Percentiles rank a stretch among this genome's conserved stretches.
phyloP scores from a whole-genome alignment of 2,113 vertebrate species.

The Limanda limanda region DNA sequence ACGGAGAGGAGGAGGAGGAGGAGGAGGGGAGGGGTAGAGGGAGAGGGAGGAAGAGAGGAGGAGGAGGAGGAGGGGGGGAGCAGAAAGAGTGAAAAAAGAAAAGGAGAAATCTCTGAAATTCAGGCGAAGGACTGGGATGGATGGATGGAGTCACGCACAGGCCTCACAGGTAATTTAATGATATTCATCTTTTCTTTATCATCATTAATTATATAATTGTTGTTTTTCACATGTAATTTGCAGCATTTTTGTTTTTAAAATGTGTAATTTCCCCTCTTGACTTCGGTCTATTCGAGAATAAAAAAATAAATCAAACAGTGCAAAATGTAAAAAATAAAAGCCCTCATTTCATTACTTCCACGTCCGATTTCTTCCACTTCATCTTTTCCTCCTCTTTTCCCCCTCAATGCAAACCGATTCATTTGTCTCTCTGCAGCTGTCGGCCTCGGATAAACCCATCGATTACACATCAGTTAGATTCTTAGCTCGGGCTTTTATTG shows the following conservation, averaged over 20 bases:
- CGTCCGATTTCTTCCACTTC: constrained; percentile 21
- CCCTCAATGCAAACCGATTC: constrained; percentile 65
- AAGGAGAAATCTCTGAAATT: constrained; percentile 57
- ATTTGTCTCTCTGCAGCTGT: constrained; percentile 55
- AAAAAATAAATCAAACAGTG: background rate
- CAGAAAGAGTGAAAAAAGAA: constrained; percentile 7
- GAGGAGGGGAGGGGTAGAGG: constrained; percentile 4
- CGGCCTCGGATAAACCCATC: constrained; percentile 71
- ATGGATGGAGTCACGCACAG: background rate
- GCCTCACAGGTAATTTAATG: constrained; percentile 39
- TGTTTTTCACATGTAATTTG: background rate
- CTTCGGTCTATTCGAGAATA: background rate
- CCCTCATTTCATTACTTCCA: constrained; percentile 38
- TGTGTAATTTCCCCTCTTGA: background rate
- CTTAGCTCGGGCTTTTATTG: constrained; percentile 71
- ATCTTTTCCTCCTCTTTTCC: constrained; percentile 46
- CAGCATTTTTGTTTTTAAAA: no score
- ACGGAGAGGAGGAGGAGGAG: constrained; percentile 72
- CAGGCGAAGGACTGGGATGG: constrained; percentile 45
- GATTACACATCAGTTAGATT: constrained; percentile 77
- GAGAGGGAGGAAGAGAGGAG: background rate
- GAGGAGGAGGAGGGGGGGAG: constrained; percentile 1
- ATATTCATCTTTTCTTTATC: background rate
- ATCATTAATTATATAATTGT: constrained; percentile 1
- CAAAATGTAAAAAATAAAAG: background rate